Conservation (phyloP, 2,888 invertebrate genomes). For the Alentia gelatinosa region DNA sequence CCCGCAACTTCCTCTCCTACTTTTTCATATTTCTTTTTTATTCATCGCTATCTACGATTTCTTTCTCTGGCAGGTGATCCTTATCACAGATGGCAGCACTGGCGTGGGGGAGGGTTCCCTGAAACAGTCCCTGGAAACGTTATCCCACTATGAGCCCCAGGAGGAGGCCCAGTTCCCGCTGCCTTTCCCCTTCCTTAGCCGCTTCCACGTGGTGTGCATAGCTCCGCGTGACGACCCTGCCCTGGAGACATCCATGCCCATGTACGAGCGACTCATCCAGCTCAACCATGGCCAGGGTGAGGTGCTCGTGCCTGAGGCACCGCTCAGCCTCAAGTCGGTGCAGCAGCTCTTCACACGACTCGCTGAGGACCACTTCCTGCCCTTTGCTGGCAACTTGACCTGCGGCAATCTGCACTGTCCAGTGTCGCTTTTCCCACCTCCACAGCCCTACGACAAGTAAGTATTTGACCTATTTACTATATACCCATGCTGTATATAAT, state of each 20-base stretch:
- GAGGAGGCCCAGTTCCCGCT: conserved; percentile 84
- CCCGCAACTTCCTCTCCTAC: too few relatives aligned
- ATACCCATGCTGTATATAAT: too few relatives aligned
- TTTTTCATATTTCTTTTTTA: too few relatives aligned
- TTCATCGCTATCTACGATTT: too few relatives aligned
- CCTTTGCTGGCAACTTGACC: conserved; percentile 87
- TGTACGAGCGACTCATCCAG: conserved; percentile 91
- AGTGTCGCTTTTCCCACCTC: conserved; percentile 88
- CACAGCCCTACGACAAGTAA: conserved; percentile 81
- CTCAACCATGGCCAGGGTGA: conserved; percentile 82
- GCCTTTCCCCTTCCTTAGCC: conserved; percentile 90
- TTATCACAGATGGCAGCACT: conserved; percentile 89
- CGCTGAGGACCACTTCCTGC: conserved; percentile 87
- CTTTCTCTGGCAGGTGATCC: conserved; percentile 83
- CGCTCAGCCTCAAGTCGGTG: conserved; percentile 78
- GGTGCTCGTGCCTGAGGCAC: conserved; percentile 74
- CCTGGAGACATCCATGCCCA: conserved; percentile 84
- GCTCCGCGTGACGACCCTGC: conserved; percentile 78
- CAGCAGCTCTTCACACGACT: conserved; percentile 85
- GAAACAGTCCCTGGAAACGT: conserved; percentile 82
- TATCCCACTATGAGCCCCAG: conserved; percentile 65
- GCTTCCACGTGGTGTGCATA: conserved; percentile 84
- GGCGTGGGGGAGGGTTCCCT: conserved; percentile 87
- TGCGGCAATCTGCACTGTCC: conserved; percentile 89
- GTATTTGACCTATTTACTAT: too few relatives aligned